Evolutionary conservation across 2,113 vertebrate genomes (phyloP), one percentile per base, ranked within the genome.

Genomic region (Aplodontia rufa): DNA sequence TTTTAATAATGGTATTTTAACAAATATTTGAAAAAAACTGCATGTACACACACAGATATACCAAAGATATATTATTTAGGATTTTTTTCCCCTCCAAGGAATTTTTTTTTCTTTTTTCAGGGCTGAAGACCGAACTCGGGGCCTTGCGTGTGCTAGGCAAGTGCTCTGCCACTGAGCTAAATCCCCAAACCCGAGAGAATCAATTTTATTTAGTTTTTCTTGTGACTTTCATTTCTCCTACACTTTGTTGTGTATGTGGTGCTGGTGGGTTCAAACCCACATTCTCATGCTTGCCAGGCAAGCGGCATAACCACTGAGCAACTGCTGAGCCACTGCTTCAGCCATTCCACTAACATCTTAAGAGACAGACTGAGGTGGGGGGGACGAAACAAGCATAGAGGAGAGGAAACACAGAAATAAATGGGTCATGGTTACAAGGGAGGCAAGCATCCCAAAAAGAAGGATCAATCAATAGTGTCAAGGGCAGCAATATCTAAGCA

Each of bases 11-110:
- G 35, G 35, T 84, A 95, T 94, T 95, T 82, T 64, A 95, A 91
- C 92, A 97, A 92, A 97, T 92, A 90, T 71, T 26, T 64, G 78
- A 84, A 98, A 98, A 98, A 49, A 5, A 94, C 19, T n/a, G n/a
- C 24, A 60, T 60, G 24, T n/a, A n/a, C 58, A 28, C 58, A 60
- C 58, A 60, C 24, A 60, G 58, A 60, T 10, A 60, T 30, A 87
- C 72, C 58, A 60, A 60, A 60, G 8, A 60, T 60, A 10, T 60
- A 60, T 60, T 60, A 60, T 60, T 60, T 60, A 9, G 58, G 19
- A 4, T 6, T 11, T 11, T 28, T 11, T 20, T n/a, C n/a, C n/a
- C n/a, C n/a, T 9, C 58, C 76, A 42, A 66, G 22, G 13, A 26
- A 68, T 35, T 49, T 47, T 26, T 28, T 84, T n/a, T n/a, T n/a